These are phyloP conservation scores for Ammodytes marinus DNA, from an alignment of 2,113 vertebrate genomes.

Conservation along the genomic window DNA sequence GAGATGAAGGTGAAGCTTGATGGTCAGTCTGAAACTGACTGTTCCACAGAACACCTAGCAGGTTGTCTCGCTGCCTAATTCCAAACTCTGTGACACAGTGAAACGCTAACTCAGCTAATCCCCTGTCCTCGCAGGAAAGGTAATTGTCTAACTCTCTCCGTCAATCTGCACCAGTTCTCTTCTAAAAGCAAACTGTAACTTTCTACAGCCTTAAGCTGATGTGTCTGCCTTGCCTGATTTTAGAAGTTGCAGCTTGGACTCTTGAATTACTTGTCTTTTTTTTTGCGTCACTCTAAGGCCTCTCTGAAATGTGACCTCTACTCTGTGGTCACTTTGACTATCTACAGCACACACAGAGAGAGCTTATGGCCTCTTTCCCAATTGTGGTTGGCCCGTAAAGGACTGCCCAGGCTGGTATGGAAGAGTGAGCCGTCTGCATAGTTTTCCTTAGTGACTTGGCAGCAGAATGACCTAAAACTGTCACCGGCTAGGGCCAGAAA, in stretches of 20 bases:
- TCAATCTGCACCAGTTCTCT: constrained; percentile 18
- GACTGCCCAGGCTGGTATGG: constrained; percentile 61
- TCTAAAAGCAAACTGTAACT: constrained; percentile 7
- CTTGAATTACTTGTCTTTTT: neutral
- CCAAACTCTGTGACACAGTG: constrained; percentile 43
- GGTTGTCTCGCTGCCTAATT: constrained; percentile 52
- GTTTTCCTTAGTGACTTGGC: constrained; percentile 61
- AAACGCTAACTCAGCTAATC: constrained; percentile 72
- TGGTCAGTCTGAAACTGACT: neutral
- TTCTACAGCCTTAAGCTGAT: neutral
- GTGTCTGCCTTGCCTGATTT: neutral
- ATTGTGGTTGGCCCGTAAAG: constrained; percentile 35
- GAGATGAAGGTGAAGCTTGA: constrained; percentile 17
- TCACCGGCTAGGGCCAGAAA: constrained; percentile 38
- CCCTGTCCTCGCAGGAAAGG: constrained; percentile 56
- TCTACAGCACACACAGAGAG: constrained; percentile 25
- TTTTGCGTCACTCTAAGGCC: constrained; percentile 19
- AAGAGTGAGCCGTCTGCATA: constrained; percentile 66
- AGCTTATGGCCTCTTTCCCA: constrained; percentile 55
- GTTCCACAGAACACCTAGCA: constrained; percentile 42
- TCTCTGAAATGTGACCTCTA: constrained; percentile 56
- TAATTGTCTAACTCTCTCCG: constrained; percentile 48
- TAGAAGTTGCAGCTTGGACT: constrained; percentile 17
- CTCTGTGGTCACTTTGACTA: constrained; percentile 30
- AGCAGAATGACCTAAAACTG: constrained; percentile 61